Conservation (phyloP, 2,797 vertebrate genomes). For the Mycteria americana region DNA sequence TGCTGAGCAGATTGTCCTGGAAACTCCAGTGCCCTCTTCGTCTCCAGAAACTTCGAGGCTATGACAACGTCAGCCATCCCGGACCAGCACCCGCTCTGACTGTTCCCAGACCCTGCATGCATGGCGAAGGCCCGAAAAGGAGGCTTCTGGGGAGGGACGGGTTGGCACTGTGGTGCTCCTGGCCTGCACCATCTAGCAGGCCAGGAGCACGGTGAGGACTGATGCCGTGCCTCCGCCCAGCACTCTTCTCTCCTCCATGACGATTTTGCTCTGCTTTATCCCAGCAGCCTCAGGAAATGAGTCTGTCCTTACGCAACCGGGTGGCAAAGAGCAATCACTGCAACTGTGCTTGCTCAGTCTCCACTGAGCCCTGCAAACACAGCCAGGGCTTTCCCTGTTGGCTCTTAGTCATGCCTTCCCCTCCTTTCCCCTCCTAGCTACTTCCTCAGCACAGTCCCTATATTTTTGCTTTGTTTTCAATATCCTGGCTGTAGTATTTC, state of each 20-base stretch:
- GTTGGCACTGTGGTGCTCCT: background rate
- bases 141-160: background rate
- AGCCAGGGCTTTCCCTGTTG: background rate
- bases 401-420: background rate
- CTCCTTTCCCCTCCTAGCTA: background rate
- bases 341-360: too few species aligned
- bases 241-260: background rate
- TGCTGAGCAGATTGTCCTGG: background rate
- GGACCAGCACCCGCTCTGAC: background rate
- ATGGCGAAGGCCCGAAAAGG: background rate
- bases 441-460: fast-evolving
- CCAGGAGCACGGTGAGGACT: background rate
- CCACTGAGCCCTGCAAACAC: background rate
- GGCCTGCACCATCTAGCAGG: background rate
- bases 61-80: background rate
- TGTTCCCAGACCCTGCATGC: background rate
- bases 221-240: fast-evolving
- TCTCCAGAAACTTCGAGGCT: background rate
- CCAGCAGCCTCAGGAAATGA: background rate
- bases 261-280: background rate
- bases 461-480: background rate
- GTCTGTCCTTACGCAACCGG: background rate
- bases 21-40: background rate
- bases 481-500: background rate
- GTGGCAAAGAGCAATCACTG: background rate